These are phyloP conservation scores for Antechinus flavipes DNA, from an alignment of 2,113 vertebrate genomes.

Conservation along the genomic window DNA sequence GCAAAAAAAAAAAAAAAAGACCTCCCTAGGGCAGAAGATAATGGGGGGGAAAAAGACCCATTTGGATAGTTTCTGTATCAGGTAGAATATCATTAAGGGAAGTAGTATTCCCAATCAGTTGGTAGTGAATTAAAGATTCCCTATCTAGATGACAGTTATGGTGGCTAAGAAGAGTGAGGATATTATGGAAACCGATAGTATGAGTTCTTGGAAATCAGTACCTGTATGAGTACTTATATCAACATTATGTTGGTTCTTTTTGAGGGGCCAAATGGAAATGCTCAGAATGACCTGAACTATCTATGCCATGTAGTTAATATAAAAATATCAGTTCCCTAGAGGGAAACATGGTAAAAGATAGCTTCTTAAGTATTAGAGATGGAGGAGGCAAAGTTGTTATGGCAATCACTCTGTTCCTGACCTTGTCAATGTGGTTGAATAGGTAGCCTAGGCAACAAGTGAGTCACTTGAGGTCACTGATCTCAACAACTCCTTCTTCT, in stretches of 20 bases:
- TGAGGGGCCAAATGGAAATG: neutral
- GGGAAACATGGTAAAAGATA: neutral
- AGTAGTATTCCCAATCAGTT: neutral
- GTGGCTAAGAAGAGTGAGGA: neutral
- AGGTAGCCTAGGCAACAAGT: neutral
- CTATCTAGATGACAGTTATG: neutral
- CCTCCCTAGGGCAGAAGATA: too few relatives aligned
- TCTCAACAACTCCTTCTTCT: neutral
- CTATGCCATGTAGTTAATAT: neutral
- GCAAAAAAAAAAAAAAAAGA: neutral
- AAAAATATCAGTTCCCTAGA: neutral
- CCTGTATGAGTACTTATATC: neutral
- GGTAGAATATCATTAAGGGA: neutral
- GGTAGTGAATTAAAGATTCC: neutral
- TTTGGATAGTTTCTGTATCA: neutral
- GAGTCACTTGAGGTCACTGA: neutral
- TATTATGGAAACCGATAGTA: neutral
- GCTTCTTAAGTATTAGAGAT: neutral
- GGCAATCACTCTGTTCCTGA: neutral
- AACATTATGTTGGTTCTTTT: neutral
- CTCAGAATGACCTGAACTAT: neutral
- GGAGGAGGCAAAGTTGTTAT: neutral
- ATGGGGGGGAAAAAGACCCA: too few relatives aligned
- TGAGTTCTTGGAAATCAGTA: neutral
- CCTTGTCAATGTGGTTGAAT: neutral